These are phyloP conservation scores for Xiphydria camelus DNA, from an alignment of 2,888 invertebrate genomes.

Conservation along the genomic window DNA sequence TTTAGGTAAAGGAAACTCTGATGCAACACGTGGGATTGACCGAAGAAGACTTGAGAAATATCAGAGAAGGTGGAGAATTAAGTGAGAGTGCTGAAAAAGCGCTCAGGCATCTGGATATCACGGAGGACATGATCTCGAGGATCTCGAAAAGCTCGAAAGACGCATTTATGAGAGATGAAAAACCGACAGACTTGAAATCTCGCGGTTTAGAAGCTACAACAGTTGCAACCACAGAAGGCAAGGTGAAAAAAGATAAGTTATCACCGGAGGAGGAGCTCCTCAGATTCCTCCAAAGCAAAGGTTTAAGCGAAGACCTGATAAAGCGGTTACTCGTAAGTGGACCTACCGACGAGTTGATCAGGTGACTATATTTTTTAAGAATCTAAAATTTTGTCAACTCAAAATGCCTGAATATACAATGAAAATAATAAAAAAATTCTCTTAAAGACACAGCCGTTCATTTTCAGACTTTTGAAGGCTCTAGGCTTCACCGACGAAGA, in stretches of 20 bases:
- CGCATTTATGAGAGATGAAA: no score
- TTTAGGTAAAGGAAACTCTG: neutral
- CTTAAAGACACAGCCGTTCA: no score
- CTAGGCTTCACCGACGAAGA: conserved; percentile 6
- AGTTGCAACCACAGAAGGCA: no score
- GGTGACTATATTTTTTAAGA: no score
- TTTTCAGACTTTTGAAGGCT: conserved; percentile 7
- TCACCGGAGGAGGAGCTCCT: neutral
- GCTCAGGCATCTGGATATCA: neutral
- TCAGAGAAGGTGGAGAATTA: conserved; percentile 6
- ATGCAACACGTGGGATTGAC: neutral
- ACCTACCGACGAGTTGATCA: conserved; percentile 24
- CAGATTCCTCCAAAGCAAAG: conserved; percentile 19
- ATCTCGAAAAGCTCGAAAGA: no score
- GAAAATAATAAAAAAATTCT: no score
- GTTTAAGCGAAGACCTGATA: conserved; percentile 20
- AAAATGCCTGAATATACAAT: no score
- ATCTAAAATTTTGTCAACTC: no score
- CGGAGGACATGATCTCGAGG: neutral
- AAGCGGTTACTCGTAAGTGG: conserved; percentile 17
- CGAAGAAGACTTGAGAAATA: conserved; percentile 6
- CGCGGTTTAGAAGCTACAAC: no score
- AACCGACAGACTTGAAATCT: no score
- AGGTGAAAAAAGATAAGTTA: no score
- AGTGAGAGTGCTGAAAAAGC: neutral